A percentile compares a stretch with the other conserved stretches of the same genome.
These are phyloP conservation scores for Cephalotes varians DNA, from an alignment of 2,888 invertebrate genomes.

Conservation along the genomic window DNA sequence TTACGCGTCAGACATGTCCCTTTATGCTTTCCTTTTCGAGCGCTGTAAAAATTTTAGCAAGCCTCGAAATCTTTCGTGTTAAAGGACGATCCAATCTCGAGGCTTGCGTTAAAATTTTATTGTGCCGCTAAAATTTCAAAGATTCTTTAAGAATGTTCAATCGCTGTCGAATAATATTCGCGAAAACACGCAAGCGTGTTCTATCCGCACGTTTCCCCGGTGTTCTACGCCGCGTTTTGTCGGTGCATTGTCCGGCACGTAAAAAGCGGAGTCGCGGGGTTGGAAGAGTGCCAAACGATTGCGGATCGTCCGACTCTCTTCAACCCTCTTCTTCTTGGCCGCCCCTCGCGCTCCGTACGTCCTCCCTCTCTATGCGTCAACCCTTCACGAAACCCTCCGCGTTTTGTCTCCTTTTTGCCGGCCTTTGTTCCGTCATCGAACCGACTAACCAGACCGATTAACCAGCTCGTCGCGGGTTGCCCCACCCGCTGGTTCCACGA, in stretches of 20 bases:
- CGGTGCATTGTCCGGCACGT: slow-evolving; percentile 70
- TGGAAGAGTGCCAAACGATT: slow-evolving; percentile 83
- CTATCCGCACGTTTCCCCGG: not conserved
- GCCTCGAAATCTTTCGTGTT: not conserved
- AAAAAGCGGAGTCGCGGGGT: slow-evolving; percentile 80
- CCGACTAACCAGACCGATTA: slow-evolving; percentile 31
- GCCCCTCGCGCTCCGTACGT: not conserved
- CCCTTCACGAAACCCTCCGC: slow-evolving; percentile 15
- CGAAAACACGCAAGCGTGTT: slow-evolving; percentile 34
- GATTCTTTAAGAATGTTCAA: not conserved
- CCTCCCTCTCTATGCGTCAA: not conserved
- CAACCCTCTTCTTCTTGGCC: slow-evolving; percentile 59
- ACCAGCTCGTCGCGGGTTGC: not conserved
- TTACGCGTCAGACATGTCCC: not conserved
- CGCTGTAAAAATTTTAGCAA: not conserved
- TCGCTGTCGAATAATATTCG: not conserved
- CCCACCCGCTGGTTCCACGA: slow-evolving; percentile 15
- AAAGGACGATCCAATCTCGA: not conserved
- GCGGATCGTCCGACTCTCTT: slow-evolving; percentile 75
- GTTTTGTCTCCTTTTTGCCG: slow-evolving; percentile 42
- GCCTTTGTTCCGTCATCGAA: slow-evolving; percentile 61
- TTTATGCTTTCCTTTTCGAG: not conserved
- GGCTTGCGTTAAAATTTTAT: no score
- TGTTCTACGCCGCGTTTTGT: slow-evolving; percentile 65
- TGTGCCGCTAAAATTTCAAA: no score